phyloP scores from a whole-genome alignment of 2,797 vertebrate genomes.

The Galago senegalensis region DNA sequence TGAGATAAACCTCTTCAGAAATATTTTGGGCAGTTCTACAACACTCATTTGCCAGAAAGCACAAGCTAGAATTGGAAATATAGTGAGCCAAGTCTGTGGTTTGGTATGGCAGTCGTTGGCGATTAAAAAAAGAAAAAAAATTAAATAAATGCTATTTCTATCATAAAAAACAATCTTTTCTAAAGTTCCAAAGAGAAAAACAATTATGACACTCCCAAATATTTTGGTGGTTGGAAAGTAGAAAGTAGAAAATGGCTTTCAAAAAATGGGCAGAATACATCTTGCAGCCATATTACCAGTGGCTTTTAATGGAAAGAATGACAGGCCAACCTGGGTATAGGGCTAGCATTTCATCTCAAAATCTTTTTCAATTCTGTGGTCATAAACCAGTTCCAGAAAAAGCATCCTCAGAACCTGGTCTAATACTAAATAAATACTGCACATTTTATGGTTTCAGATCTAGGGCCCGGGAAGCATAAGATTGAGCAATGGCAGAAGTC shows the following conservation, averaged over 20 bases:
- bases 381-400: conserved; percentile 85
- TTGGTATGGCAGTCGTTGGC: conserved; percentile 77
- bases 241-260: conserved; percentile 76
- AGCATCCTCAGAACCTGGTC: conserved; percentile 82
- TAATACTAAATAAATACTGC: conserved; percentile 82
- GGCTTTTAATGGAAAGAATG: conserved; percentile 84
- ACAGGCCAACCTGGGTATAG: conserved; percentile 72
- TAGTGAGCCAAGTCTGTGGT: conserved; percentile 77
- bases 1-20: conserved; percentile 75
- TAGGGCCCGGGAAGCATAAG: conserved; percentile 60
- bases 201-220: conserved; percentile 82
- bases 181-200: conserved; percentile 79
- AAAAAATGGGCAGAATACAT: conserved; percentile 77
- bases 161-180: conserved; percentile 81
- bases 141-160: conserved; percentile 82
- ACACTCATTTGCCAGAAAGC: conserved; percentile 69
- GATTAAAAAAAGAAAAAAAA: conserved; percentile 76
- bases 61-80: conserved; percentile 75
- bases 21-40: conserved; percentile 57
- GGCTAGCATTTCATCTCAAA: conserved; percentile 82
- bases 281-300: conserved; percentile 77
- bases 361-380: conserved; percentile 85
- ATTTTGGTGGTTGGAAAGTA: conserved; percentile 84
- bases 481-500: conserved; percentile 60
- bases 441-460: conserved; percentile 77